phyloP scores from a whole-genome alignment of 2,888 invertebrate species.

The Pseudococcus viburni region DNA sequence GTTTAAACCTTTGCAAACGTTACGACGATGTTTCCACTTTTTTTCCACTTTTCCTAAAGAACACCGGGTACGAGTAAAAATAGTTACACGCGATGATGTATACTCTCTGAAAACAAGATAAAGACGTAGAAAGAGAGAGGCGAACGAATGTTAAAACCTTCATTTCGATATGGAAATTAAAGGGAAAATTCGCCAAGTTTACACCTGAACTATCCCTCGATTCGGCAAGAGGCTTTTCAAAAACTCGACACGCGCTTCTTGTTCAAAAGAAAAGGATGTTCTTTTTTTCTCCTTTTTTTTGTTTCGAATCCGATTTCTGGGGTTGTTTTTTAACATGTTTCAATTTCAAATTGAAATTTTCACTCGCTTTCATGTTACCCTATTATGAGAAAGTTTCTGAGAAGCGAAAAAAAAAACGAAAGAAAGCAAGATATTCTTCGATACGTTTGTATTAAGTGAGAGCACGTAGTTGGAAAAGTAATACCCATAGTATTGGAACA shows the following conservation, averaged over 20 bases:
- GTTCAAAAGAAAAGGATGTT: conserved; percentile 24
- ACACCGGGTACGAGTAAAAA: neutral
- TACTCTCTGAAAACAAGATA: neutral
- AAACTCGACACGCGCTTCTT: conserved; percentile 23
- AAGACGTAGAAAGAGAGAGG: neutral
- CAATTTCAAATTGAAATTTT: conserved; percentile 58
- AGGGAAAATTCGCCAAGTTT: conserved; percentile 53
- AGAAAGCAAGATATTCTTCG: conserved; percentile 31
- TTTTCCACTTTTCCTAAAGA: neutral
- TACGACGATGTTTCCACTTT: conserved; percentile 33
- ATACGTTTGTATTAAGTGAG: conserved; percentile 32
- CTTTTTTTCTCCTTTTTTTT: conserved; percentile 12
- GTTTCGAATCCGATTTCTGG: conserved; percentile 53
- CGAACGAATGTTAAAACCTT: conserved; percentile 20
- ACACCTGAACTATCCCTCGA: conserved; percentile 54
- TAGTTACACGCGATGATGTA: conserved; percentile 14
- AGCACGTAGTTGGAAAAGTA: conserved; percentile 32
- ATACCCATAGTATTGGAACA: conserved; percentile 27
- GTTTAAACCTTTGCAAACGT: conserved; percentile 33
- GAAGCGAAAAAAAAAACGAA: neutral
- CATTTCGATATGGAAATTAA: conserved; percentile 48
- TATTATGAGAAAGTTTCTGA: conserved; percentile 34
- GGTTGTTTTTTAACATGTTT: conserved; percentile 46
- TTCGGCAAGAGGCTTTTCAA: conserved; percentile 34
- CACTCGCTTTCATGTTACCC: conserved; percentile 41